Conservation (phyloP, 2,888 invertebrate genomes). For the Ariolimax columbianus region DNA sequence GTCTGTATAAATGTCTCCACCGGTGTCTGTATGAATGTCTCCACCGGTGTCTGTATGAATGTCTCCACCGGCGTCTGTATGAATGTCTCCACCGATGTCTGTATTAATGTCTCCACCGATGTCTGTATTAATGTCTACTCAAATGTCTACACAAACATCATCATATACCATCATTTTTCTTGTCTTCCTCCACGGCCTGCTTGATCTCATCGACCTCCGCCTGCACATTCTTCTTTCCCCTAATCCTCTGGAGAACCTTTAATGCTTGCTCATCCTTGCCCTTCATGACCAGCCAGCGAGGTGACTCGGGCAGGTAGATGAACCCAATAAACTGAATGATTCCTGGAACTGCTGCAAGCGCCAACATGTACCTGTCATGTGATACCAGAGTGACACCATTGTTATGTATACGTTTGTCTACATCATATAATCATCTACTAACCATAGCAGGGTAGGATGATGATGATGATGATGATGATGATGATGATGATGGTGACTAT, state of each 20-base stretch:
- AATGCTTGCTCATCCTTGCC: slow-evolving; percentile 70
- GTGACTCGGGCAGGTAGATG: slow-evolving; percentile 81
- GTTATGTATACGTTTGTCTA: too few relatives aligned
- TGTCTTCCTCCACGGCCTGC: slow-evolving; percentile 63
- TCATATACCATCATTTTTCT: slow-evolving; percentile 41
- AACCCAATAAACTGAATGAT: slow-evolving; percentile 81
- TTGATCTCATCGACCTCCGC: slow-evolving; percentile 78
- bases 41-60: too few relatives aligned
- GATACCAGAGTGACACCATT: not conserved
- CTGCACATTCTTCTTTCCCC: slow-evolving; percentile 75
- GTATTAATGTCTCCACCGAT: too few relatives aligned
- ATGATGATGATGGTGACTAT: too few relatives aligned
- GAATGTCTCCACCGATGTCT: not conserved
- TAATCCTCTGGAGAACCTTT: slow-evolving; percentile 74
- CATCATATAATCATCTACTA: too few relatives aligned
- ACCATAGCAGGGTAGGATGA: too few relatives aligned
- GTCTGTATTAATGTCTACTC: too few relatives aligned
- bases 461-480: too few relatives aligned
- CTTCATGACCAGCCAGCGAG: slow-evolving; percentile 76
- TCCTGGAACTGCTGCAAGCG: slow-evolving; percentile 81
- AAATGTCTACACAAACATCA: too few relatives aligned
- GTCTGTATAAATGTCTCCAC: too few relatives aligned
- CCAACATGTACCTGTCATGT: slow-evolving; percentile 80
- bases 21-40: too few relatives aligned
- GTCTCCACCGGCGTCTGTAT: not conserved